These are phyloP conservation scores for Linnaemya vulpina DNA, from an alignment of 2,888 invertebrate genomes.

Conservation along the genomic window DNA sequence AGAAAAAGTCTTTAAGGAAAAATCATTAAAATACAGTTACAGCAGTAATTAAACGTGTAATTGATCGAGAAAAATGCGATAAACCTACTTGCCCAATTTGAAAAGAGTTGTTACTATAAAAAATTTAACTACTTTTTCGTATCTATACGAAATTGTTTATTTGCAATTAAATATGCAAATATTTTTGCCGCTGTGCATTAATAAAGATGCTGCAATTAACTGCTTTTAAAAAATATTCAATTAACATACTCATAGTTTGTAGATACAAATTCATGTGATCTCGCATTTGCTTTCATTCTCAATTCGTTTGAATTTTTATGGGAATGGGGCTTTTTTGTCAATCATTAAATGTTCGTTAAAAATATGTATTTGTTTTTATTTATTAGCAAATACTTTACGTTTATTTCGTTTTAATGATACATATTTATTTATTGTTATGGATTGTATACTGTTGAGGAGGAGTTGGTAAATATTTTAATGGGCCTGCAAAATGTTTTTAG, in stretches of 20 bases:
- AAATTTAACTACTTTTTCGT: neutral
- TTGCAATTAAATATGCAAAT: neutral
- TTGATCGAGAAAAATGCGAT: neutral
- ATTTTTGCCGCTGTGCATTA: neutral
- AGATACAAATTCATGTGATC: constrained; percentile 8
- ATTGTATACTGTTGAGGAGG: constrained; percentile 10
- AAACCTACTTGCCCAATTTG: neutral
- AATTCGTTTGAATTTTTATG: constrained; percentile 14
- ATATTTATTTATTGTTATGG: constrained; percentile 21
- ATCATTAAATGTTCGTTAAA: constrained; percentile 32
- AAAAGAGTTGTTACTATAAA: neutral
- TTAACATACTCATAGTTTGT: neutral
- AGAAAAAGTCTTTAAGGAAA: neutral
- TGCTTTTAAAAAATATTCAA: neutral
- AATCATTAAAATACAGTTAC: constrained; percentile 8
- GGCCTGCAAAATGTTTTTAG: constrained; percentile 1
- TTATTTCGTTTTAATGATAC: constrained; percentile 48
- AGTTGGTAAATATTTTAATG: constrained; percentile 37
- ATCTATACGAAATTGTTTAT: neutral
- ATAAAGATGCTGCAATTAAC: neutral
- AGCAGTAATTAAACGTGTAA: neutral
- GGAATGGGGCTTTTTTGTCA: constrained; percentile 16
- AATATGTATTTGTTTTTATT: constrained; percentile 3
- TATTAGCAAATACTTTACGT: constrained; percentile 10
- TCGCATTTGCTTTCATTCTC: constrained; percentile 6